Evolutionary conservation across 1,140 invertebrate species (phyloP).

Genomic region (Diorhabda sublineata): DNA sequence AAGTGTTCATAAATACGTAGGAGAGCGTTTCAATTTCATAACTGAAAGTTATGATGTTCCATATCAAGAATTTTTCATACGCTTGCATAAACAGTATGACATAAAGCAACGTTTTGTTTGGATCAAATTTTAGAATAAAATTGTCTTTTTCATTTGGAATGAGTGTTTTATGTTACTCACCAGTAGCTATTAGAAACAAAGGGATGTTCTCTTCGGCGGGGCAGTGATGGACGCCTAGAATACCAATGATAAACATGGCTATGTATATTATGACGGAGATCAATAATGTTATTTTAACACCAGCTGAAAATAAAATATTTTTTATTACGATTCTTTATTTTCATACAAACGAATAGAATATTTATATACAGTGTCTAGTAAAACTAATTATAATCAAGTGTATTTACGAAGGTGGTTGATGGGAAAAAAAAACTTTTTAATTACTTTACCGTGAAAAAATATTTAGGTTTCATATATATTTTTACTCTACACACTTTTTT

Average conservation of each 20-base stretch:
- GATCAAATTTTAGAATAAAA: background rate
- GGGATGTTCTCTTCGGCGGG: conserved; percentile 37
- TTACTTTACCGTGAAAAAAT: background rate
- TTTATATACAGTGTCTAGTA: background rate
- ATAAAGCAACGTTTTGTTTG: too few species aligned
- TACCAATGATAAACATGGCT: conserved; percentile 37
- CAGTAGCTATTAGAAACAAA: conserved; percentile 39
- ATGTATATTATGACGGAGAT: conserved; percentile 30
- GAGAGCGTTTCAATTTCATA: too few species aligned
- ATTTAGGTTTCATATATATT: background rate
- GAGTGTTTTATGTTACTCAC: conserved; percentile 23
- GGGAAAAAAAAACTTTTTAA: background rate
- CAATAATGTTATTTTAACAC: conserved; percentile 30
- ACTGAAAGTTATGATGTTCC: too few species aligned
- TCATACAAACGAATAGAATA: background rate
- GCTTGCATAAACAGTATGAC: too few species aligned
- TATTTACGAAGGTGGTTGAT: background rate
- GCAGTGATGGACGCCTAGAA: conserved; percentile 37
- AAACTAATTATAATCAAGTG: background rate
- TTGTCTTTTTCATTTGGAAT: background rate
- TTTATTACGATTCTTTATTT: background rate
- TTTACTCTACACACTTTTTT: background rate
- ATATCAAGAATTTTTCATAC: too few species aligned
- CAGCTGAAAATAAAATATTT: conserved; percentile 30
- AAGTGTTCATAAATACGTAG: too few species aligned